Conservation (phyloP, 1,140 invertebrate genomes). For the Drosophila lowei region DNA sequence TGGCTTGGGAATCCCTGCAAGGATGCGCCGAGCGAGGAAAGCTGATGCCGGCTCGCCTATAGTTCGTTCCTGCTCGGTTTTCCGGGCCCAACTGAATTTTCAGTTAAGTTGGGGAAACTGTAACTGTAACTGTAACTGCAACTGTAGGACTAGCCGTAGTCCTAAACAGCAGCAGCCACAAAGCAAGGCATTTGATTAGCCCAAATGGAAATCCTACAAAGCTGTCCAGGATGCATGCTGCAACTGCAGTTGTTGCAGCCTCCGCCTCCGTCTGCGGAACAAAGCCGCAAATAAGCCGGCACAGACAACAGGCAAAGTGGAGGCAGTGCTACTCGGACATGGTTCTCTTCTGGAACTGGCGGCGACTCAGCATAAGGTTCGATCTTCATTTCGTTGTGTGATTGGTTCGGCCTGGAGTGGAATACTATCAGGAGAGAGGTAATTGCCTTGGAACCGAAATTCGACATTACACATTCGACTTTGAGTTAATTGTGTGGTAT, state of each 20-base stretch:
- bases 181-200: conserved; percentile 73
- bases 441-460: no score
- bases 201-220: conserved; percentile 35
- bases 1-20: conserved; percentile 20
- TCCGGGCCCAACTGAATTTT: conserved; percentile 35
- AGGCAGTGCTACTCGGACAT: no score
- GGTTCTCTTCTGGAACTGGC: no score
- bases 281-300: conserved; percentile 3
- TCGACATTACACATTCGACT: no score
- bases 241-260: conserved; percentile 1
- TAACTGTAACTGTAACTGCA: conserved; percentile 26
- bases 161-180: conserved; percentile 55
- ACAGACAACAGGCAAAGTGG: neutral
- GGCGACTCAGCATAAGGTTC: no score
- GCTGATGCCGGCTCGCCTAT: conserved; percentile 11
- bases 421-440: no score
- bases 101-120: conserved; percentile 63
- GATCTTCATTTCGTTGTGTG: no score
- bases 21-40: conserved; percentile 7
- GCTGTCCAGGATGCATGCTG: conserved; percentile 10
- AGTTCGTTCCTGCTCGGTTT: neutral
- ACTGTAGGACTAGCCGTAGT: neutral
- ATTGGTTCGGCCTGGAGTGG: no score
- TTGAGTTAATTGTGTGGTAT: no score
- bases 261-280: neutral